These are phyloP conservation scores for Trichonephila clavipes DNA, from an alignment of 1,140 invertebrate species.

Conservation along the genomic window DNA sequence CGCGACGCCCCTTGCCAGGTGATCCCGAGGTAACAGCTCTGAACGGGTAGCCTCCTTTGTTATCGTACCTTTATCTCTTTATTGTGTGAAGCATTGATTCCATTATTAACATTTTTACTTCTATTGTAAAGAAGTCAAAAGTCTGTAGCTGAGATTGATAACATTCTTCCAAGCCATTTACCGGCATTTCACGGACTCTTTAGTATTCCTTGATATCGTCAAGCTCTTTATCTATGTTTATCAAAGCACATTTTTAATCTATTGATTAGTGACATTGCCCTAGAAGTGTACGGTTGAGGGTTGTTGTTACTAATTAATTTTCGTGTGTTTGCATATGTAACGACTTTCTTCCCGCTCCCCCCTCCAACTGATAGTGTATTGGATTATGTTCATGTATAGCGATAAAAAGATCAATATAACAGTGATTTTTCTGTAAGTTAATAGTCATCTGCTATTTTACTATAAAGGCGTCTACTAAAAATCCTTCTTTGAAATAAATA, in stretches of 20 bases:
- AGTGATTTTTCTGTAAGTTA: too few species aligned
- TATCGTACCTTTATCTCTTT: conserved; percentile 28
- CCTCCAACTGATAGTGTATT: too few species aligned
- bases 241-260: background rate
- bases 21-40: background rate
- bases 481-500: too few species aligned
- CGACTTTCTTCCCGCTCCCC: too few species aligned
- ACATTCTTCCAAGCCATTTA: conserved; percentile 28
- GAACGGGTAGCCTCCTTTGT: background rate
- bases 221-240: background rate
- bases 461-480: too few species aligned
- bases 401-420: too few species aligned
- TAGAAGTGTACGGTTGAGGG: background rate
- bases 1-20: conserved; percentile 49
- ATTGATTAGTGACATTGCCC: background rate
- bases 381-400: too few species aligned
- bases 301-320: background rate
- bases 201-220: background rate
- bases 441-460: too few species aligned
- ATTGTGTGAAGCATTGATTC: conserved; percentile 51
- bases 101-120: conserved; percentile 19
- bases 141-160: conserved; percentile 6
- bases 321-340: background rate
- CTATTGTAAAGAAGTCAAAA: conserved; percentile 55
- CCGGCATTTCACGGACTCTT: background rate